Evolutionary conservation across 2,797 vertebrate species (phyloP), one percentile per base, ranked within the genome.

Genomic region (Erpetoichthys calabaricus): DNA sequence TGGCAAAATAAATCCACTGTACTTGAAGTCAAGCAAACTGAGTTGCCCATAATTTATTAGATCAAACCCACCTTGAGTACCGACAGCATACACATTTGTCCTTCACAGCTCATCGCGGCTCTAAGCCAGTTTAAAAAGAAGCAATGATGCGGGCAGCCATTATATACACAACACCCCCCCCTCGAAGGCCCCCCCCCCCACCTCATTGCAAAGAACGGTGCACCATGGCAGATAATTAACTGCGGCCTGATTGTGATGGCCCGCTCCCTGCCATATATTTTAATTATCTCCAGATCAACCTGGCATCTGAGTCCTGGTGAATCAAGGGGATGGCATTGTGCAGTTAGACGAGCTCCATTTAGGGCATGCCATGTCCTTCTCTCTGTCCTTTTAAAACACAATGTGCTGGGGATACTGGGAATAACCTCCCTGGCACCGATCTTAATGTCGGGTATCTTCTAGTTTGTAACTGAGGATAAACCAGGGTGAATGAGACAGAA

Each of bases 61-160:
- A 53, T 61, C 50, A 8, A 49, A 49, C 41, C 8, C 47, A 43
- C n/a, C 57, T 59, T 49, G n/a, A 3, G 47, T 7, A 7, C 9
- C 44, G 42, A 61, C 52, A 58, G 5, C 8, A 41, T 53, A 41
- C 25, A 25, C 51, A 44, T 55, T 57, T 57, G 8, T 61, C 41
- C 53, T 56, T 45, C 61, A 55, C 44, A 47, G 52, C 47, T 45
- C 43, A 58, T 6, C 41, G 47, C 7, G 46, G 55, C 47, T 50
- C 42, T 47, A 45, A 41, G 25, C 25, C 8, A 5, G 8, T 50
- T 47, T 61, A 45, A 41, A 7, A 56, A 61, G 43, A 54, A 43
- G 3, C 46, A 46, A 45, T 46, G 8, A 58, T 43, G 44, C 8
- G 47, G 6, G 9, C 53, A n/a, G 6, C 5, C 41, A 53, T 5